Evolutionary conservation across 1,140 invertebrate species (phyloP), one percentile per base, ranked within the genome.

Genomic region (Mesaphorura yosii): DNA sequence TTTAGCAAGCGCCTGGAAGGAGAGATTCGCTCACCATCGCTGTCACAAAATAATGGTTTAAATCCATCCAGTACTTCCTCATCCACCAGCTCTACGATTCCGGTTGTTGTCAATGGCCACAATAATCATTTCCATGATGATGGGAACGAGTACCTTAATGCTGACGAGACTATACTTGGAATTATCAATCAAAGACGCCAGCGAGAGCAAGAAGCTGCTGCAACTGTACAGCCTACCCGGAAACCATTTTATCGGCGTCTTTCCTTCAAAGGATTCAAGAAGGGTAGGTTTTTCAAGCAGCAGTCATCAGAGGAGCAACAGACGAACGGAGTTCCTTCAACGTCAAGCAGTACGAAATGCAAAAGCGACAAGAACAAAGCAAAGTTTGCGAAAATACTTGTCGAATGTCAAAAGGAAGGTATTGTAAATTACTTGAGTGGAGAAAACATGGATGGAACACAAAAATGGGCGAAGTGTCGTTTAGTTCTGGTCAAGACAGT

Each of bases 401-500:
- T 91, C 2, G 87, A 94, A 69, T 89, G 87, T 68, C 77, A 86
- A 40, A 92, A 93, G 65, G 90, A 95, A 67, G 89, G 90, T 4
- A 80, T 86, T 63, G 90, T 95, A 1, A 88, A 89, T 73, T 90
- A 90, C 70, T 81, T 91, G 55, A 68, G 66, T 44, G 86, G 85
- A 5, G 91, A 95, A 66, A 88, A 86, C 68, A 74, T 87, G 15
- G 88, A 93, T 68, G 87, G 86, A 3, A 85, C 86, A 41, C 86
- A 90, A 41, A 90, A 90, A 68, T 96, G 92, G 91, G 89, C 95
- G 65, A 89, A 85, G 68, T 95, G 90, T 68, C 78, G 88, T 59
- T 69, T 96, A 46, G 84, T 85, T 1, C 69, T 97, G 31, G 83
- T 94, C 10, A 92, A 90, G 71, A 88, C 87, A 3, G 86, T 85